A percentile compares a stretch with the other conserved stretches of the same genome.
Conservation (phyloP, 2,113 vertebrate species). For the Seriola aureovittata region DNA sequence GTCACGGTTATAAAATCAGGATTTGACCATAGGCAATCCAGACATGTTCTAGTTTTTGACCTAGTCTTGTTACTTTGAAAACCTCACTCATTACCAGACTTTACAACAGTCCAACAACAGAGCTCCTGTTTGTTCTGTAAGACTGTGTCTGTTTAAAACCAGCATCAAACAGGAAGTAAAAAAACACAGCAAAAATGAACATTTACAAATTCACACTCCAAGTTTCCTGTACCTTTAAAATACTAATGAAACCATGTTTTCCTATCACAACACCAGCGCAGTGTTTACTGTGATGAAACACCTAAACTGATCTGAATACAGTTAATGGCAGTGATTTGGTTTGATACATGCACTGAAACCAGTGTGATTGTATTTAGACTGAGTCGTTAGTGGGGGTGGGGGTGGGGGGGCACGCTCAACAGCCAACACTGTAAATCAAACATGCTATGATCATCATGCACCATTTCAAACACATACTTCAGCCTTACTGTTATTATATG, state of each 20-base stretch:
- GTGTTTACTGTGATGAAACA: not conserved
- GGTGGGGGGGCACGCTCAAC: not conserved
- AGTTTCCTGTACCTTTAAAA: constrained; percentile 22
- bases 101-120: not conserved
- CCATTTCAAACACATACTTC: not conserved
- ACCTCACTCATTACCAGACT: not conserved
- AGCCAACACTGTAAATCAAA: not conserved
- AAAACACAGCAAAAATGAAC: too few relatives aligned
- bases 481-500: not conserved
- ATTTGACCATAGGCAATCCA: too few relatives aligned
- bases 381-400: not conserved
- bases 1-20: too few relatives aligned
- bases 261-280: not conserved
- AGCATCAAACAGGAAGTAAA: not conserved
- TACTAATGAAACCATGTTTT: not conserved
- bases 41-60: too few relatives aligned
- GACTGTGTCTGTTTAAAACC: not conserved
- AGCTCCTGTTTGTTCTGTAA: not conserved
- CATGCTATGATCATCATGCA: constrained; percentile 22
- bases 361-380: not conserved
- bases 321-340: not conserved
- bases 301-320: not conserved
- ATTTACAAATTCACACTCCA: not conserved
- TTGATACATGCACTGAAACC: constrained; percentile 4
- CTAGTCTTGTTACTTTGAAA: not conserved